Base-by-base conservation (phyloP, 2,113 vertebrate genomes). In the Gallinago media region DNA sequence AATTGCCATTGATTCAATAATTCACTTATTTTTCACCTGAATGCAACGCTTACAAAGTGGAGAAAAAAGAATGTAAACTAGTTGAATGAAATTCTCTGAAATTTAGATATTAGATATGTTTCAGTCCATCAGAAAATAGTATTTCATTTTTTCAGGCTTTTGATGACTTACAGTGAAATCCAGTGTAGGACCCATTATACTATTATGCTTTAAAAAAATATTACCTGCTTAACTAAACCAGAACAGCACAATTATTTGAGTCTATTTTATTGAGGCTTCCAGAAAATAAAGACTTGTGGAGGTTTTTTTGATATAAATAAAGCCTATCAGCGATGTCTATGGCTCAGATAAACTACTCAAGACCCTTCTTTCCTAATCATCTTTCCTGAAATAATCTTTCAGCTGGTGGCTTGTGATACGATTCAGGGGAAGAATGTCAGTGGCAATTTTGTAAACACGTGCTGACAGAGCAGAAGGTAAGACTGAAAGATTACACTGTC, bases 311-410 rank as follows among this genome's bases (percentile, higher is more conserved):
- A 58, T 76, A 95, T 52, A 96, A 97, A 95, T 47, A 96, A 97
- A 96, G 88, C 66, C 79, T 92, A 94, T 95, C 95, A 95, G 63
- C 0, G 0, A 91, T 92, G 85, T 38, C 80, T 73, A 75, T 52
- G 65, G 71, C 75, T 98, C 21, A 17, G 86, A 95, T 93, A 97
- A 97, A 95, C 67, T 91, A 85, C 82, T 97, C 81, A 95, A 89
- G 77, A 94, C 97, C 77, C 88, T 91, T 94, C 86, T 65, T 95
- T 92, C 91, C 71, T 96, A 96, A 97, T 97, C 71, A 49, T 94
- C 73, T 90, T 96, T 92, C 56, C 90, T 84, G 92, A 95, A 98
- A 96, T 97, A 97, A 97, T 98, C 96, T 98, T 95, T 94, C 86
- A 92, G 92, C 85, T 98, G 93, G 50, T 90, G 72, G 91, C 90